Evolutionary conservation across 2,888 invertebrate genomes (phyloP), one percentile per base, ranked within the genome.

Genomic region (Mechanitis messenoides): DNA sequence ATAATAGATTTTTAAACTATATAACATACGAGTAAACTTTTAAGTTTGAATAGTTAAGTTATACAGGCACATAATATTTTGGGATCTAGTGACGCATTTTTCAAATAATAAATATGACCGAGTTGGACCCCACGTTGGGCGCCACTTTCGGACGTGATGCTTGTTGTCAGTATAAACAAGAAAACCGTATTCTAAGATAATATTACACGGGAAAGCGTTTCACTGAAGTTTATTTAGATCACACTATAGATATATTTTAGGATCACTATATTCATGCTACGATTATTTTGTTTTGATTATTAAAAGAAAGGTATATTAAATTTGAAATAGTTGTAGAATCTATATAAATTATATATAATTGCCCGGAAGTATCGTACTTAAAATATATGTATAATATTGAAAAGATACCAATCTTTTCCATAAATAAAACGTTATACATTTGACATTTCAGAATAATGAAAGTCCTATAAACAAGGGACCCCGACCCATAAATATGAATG

Each of bases 141-240:
- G 72, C 72, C 75, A 71, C 66, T 67, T 70, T 72, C 68, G 71
- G 72, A 65, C 72, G 84, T 84, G 84, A 79, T 57, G 64, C 56
- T 76, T 81, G 81, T 83, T 84, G 78, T 78, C 74, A 79, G 69
- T 78, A 79, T 80, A 84, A 86, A 86, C 84, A 87, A 69, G 65
- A 72, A 63, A 55, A 58, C 55, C 55, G 42, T 60, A 56, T 53
- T 57, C 56, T 55, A 58, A 60, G 62, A 68, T 68, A 66, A 66
- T 61, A 66, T 68, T 64, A 68, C 64, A 61, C 60, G 65, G 53
- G 62, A 64, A 60, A 64, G 58, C 65, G 55, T 60, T 59, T 55
- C 58, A 65, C 53, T 28, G 33, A 50, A 54, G 53, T 61, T 56
- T 63, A 61, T 68, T 66, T 63, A 63, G 50, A 64, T 64, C 59